Evolutionary conservation across 2,797 vertebrate genomes (phyloP).

Genomic region (Graptemys geographica): DNA sequence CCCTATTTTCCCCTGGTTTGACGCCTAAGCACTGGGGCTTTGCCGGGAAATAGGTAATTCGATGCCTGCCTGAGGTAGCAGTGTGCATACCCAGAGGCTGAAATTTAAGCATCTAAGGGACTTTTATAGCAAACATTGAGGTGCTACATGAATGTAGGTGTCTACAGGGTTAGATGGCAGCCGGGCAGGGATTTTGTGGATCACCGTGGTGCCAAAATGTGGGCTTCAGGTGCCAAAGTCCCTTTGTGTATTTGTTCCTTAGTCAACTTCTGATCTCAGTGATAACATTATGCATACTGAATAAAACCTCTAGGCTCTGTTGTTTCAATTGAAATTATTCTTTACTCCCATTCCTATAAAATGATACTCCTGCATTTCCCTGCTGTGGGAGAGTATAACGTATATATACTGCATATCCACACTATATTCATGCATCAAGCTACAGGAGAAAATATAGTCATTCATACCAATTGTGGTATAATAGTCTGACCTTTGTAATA

Average conservation of each 20-base stretch:
- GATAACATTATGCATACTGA: background rate
- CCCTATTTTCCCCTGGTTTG: background rate
- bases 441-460: background rate
- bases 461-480: background rate
- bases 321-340: fast-evolving
- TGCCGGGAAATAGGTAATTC: background rate
- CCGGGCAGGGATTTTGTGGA: background rate
- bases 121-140: background rate
- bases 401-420: background rate
- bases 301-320: background rate
- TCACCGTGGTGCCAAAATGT: background rate
- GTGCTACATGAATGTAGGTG: background rate
- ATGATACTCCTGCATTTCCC: background rate
- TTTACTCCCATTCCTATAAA: background rate
- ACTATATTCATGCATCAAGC: background rate
- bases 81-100: background rate
- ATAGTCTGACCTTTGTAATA: background rate
- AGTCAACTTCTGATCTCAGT: background rate
- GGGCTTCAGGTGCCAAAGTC: background rate
- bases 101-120: background rate
- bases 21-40: background rate
- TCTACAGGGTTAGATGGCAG: background rate
- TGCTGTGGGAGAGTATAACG: background rate
- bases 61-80: background rate
- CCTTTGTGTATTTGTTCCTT: background rate